Evolutionary conservation across 2,888 invertebrate genomes (phyloP), one percentile per base, ranked within the genome.

Genomic region (Sphaerophoria taeniata): DNA sequence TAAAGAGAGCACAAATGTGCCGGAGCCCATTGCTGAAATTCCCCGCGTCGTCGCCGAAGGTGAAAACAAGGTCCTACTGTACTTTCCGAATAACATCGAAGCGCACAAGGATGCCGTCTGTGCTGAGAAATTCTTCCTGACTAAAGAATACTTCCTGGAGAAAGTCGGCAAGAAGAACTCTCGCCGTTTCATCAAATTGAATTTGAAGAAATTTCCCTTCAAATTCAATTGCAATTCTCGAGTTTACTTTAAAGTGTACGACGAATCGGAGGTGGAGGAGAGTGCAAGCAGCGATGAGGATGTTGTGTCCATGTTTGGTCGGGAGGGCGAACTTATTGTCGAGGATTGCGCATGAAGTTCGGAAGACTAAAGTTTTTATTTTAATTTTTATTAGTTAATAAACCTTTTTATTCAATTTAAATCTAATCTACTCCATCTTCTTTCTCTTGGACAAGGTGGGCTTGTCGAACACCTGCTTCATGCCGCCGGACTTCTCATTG

Each of bases 391-490:
- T 11, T 6, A 11, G 12, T 43, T 43, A 6, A 6, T 39, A 9
- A n/a, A n/a, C n/a, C 3, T 6, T 1, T 39, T 39, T 39, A 2
- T 9, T 39, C 39, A 7, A 39, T 39, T 39, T 39, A 43, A 43
- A 43, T 36, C 4, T 2, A 12, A 47, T 9, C 16, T 88, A 89
- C 12, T 90, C 90, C 61, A 90, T 82, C 78, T 92, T 92, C 87
- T 92, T 92, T 33, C 92, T 88, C 65, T 92, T 92, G 3, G 90
- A 90, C 3, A 89, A 88, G 0, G 97, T 94, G 0, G 99, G 99
- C 87, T 96, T 95, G 0, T 98, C 97, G 91, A 99, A 99, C 2
- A 95, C 93, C 91, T 98, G 98, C 89, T 98, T 97, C 94, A 97
- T 96, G 16, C 98, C 99, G 12, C 98, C 99, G 0, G 98, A 96